Percentiles rank a stretch among this genome's conserved stretches.
Evolutionary conservation across 2,113 vertebrate species (phyloP).

Genomic region (Calidris pygmaea): DNA sequence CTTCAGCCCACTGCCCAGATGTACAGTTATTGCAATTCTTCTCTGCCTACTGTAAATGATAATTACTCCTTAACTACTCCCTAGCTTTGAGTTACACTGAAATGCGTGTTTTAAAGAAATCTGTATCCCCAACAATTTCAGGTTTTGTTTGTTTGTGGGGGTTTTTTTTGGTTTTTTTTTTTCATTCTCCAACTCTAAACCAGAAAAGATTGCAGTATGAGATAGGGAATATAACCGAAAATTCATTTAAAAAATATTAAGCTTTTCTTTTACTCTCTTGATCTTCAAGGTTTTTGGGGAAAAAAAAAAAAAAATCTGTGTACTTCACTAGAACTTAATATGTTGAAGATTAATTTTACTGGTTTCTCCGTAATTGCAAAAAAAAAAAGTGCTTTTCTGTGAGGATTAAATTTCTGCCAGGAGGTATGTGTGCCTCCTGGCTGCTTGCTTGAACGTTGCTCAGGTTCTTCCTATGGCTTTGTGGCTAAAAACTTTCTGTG

Average conservation of each 20-base stretch:
- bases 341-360: background rate
- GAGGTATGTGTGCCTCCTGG: background rate
- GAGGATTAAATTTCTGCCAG: background rate
- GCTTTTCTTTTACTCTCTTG: background rate
- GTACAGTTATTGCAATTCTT: slow-evolving; percentile 18
- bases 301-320: no score
- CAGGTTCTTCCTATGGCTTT: background rate
- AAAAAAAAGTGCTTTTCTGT: background rate
- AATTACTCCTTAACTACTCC: background rate
- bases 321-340: background rate
- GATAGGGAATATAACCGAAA: background rate
- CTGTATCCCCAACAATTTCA: background rate
- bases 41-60: slow-evolving; percentile 13
- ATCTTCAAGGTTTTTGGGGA: background rate
- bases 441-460: background rate
- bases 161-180: background rate
- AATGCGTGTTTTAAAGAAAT: background rate
- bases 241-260: background rate
- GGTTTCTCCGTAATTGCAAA: background rate
- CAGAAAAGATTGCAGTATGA: background rate
- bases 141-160: background rate
- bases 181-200: background rate
- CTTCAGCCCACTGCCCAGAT: slow-evolving; percentile 51
- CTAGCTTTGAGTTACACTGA: background rate
- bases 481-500: background rate